Conservation (phyloP, 2,113 vertebrate genomes). For the Anser cygnoides region DNA sequence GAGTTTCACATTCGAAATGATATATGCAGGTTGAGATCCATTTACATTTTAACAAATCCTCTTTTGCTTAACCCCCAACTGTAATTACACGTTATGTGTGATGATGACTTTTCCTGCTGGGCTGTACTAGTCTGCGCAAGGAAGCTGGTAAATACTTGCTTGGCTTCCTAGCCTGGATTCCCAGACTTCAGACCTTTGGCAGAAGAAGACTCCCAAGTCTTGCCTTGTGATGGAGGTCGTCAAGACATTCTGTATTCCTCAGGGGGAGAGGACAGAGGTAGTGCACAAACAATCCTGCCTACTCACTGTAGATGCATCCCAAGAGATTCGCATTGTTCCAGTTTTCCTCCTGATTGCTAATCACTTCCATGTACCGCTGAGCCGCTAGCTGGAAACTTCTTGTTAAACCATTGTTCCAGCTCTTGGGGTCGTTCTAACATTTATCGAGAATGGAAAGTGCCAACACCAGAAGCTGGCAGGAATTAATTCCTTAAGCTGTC, state of each 20-base stretch:
- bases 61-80: background rate
- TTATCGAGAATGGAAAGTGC: background rate
- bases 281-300: background rate
- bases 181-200: background rate
- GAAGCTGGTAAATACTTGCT: background rate
- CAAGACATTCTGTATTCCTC: background rate
- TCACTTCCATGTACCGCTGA: background rate
- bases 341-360: background rate
- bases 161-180: background rate
- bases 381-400: background rate
- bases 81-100: background rate
- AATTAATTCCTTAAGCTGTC: background rate
- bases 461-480: background rate
- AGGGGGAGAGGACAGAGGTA: background rate
- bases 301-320: background rate
- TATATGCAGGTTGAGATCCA: background rate
- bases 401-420: background rate
- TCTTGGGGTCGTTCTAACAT: background rate
- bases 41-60: background rate
- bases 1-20: background rate
- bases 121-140: background rate
- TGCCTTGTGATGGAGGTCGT: background rate
- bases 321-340: rapidly evolving
- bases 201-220: background rate
- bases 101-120: background rate